phyloP scores from a whole-genome alignment of 1,140 invertebrate species.

The Drosophila novamexicana region DNA sequence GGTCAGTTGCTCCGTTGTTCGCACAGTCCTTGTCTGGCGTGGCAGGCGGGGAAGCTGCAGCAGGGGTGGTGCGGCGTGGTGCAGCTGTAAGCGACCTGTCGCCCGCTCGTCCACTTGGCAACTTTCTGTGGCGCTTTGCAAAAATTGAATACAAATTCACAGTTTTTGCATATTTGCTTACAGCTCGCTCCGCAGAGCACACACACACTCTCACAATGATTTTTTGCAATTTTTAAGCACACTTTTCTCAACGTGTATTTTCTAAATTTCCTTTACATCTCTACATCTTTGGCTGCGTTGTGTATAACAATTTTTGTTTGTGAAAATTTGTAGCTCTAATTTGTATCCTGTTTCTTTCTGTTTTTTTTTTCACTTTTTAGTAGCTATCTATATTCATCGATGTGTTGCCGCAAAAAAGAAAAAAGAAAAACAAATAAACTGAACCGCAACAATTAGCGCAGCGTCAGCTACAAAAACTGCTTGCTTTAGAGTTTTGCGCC shows the following conservation, averaged over 20 bases:
- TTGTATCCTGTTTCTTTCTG: slow-evolving; percentile 4
- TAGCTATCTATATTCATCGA: slow-evolving; percentile 31
- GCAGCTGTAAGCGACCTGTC: slow-evolving; percentile 65
- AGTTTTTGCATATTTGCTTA: slow-evolving; percentile 74
- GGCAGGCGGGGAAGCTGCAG: neutral
- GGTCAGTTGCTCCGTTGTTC: slow-evolving; percentile 45
- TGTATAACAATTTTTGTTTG: slow-evolving; percentile 47
- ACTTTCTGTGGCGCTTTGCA: slow-evolving; percentile 52
- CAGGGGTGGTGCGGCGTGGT: neutral
- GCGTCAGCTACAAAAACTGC: slow-evolving; percentile 43
- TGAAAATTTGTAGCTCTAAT: slow-evolving; percentile 49
- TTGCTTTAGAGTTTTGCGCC: slow-evolving; percentile 32
- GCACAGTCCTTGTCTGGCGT: neutral
- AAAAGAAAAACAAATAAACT: slow-evolving; percentile 14
- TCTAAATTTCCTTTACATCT: slow-evolving; percentile 10
- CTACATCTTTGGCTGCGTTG: slow-evolving; percentile 21
- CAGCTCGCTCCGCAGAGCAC: slow-evolving; percentile 13
- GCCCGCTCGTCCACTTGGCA: slow-evolving; percentile 59
- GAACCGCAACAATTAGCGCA: slow-evolving; percentile 50
- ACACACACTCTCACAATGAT: slow-evolving; percentile 22
- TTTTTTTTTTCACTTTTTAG: neutral
- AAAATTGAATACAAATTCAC: slow-evolving; percentile 75
- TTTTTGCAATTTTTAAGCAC: slow-evolving; percentile 62
- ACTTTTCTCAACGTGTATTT: slow-evolving; percentile 35
- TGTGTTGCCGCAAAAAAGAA: slow-evolving; percentile 21